Evolutionary conservation across 2,113 vertebrate genomes (phyloP), one percentile per base, ranked within the genome.

Genomic region (Prochilodus magdalenae): DNA sequence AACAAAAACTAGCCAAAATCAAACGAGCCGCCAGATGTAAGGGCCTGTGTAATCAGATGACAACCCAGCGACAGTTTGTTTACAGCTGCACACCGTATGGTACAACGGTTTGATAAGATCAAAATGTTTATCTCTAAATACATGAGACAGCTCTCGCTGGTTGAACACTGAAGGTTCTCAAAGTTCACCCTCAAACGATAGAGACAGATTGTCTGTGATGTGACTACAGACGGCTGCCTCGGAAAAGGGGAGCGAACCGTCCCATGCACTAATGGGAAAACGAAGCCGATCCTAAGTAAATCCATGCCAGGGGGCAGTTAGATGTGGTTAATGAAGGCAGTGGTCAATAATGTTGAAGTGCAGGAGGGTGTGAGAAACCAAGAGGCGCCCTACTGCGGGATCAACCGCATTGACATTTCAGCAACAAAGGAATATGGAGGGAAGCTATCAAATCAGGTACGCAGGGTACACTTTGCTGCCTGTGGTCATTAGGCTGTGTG

Each of bases 111-210:
- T 72, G 16, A 60, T 49, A n/a, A 72, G 30, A 70, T 70, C 66
- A 44, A 40, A 62, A 18, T 36, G 14, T 72, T 60, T 62, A 30
- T 66, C 75, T 77, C 60, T 30, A 71, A 71, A 24, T 47, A 71
- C 30, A 44, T 5, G 26, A 49, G 55, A 79, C 30, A 71, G 53
- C 66, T 59, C 18, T 20, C 72, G 26, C 33, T 72, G 12, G 33
- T 79, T 79, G 13, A 72, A 59, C 27, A 70, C 24, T 47, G 69
- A 75, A 62, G 77, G 67, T 80, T 40, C 8, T 57, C 76, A 57
- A 36, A 69, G 49, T 55, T 79, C 12, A 22, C 11, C 14, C 55
- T 79, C 53, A 79, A 70, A 79, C 53, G 4, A 20, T 55, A 5
- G n/a, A 79, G n/a, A 78, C 51, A 12, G 76, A 40, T 16, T 51